A percentile compares a stretch with the other conserved stretches of the same genome.
phyloP scores from a whole-genome alignment of 1,140 invertebrate species.

The Formica exsecta region DNA sequence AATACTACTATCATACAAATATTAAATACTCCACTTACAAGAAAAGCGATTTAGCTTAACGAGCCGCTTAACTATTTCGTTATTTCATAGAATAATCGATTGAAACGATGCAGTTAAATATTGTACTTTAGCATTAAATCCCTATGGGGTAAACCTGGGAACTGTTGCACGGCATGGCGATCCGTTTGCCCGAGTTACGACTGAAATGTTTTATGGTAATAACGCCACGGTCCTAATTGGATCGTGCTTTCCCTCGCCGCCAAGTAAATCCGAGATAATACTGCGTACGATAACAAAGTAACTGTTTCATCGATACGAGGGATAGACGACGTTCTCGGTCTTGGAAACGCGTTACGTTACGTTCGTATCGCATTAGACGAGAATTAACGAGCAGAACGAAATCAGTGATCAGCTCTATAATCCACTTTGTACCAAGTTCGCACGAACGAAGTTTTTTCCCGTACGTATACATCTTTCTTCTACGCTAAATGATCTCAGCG shows the following conservation, averaged over 20 bases:
- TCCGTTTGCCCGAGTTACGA: conserved; percentile 48
- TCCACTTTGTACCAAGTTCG: conserved; percentile 58
- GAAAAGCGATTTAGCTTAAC: conserved; percentile 1
- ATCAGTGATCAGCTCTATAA: conserved; percentile 54
- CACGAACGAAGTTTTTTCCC: conserved; percentile 30
- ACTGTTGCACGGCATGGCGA: conserved; percentile 14
- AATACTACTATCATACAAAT: not conserved
- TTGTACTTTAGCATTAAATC: conserved; percentile 14
- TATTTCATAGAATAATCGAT: conserved; percentile 38
- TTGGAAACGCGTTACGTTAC: conserved; percentile 3
- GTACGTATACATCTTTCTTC: conserved; percentile 38
- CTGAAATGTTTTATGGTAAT: conserved; percentile 60
- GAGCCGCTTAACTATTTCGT: conserved; percentile 4
- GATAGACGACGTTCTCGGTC: not conserved
- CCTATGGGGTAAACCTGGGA: conserved; percentile 17
- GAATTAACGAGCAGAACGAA: conserved; percentile 67
- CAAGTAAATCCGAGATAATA: conserved; percentile 57
- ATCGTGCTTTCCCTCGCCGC: conserved; percentile 30
- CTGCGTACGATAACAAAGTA: conserved; percentile 47
- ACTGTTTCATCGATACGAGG: conserved; percentile 39
- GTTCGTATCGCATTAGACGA: conserved; percentile 42
- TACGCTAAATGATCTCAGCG: conserved; percentile 52
- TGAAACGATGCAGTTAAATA: conserved; percentile 18
- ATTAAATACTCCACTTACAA: not conserved
- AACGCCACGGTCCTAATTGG: conserved; percentile 47